Evolutionary conservation across 1,140 invertebrate species (phyloP), one percentile per base, ranked within the genome.

Genomic region (Tetragonula clypearis): DNA sequence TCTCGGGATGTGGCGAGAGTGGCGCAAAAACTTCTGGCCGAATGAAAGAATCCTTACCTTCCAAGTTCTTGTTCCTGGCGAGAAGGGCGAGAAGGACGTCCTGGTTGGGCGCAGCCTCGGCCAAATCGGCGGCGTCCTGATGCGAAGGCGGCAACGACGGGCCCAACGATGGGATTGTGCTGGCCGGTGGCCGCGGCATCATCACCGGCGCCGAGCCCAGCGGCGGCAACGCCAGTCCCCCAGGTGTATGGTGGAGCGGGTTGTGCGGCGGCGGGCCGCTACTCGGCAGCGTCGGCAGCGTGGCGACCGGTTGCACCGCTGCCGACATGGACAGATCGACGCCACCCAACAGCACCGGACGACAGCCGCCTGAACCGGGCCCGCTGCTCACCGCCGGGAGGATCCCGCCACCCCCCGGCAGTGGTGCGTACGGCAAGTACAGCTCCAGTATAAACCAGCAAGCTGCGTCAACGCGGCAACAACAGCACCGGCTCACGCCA

Each of bases 41-140:
- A 49, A 68, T 6, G 65, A 49, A 68, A 14, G 60, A 60, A 68
- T 82, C 80, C 95, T 95, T 95, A 98, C 98, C 98, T 98, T 98
- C 97, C 17, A 98, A 95, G 86, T 97, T 97, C 94, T 98, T 98
- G 94, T 98, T 98, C 92, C 98, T 96, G 26, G 97, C 97, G 66
- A 98, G 95, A 41, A 98, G 95, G 2, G 98, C 97, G 8, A 98
- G 95, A 53, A 98, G 95, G 73, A 98, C 97, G 92, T 98, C 98
- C n/a, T 98, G 96, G 93, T 97, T 97, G 65, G 97, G 96, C 82
- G 95, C 93, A 35, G 93, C 94, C 86, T 96, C 95, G 55, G 93
- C 90, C 17, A 94, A 69, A 60, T 95, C 89, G 88, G 89, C 69
- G 89, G 92, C 90, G 92, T 94, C 92, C 91, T 94, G 90, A 88